Evolutionary conservation across 1,140 invertebrate genomes (phyloP), one percentile per base, ranked within the genome.

Genomic region (Drosophila orosa): DNA sequence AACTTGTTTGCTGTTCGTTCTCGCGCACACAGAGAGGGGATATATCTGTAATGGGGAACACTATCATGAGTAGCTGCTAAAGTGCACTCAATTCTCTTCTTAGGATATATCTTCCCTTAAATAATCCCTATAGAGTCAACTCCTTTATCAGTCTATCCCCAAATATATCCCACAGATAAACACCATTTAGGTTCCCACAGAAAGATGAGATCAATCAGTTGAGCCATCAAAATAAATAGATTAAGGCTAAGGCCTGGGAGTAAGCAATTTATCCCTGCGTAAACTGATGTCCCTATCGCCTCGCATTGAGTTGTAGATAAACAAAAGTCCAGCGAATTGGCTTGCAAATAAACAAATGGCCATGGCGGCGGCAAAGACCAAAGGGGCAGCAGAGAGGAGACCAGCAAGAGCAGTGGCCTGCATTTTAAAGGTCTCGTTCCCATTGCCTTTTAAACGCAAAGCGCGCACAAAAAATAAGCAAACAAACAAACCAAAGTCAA

Each of bases 301-400:
- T 12, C 3, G 35, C 67, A 69, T 87, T 83, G 72, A 73, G 72
- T 73, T 65, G 78, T 67, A 71, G 76, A 85, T 63, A 71, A 72
- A 71, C 66, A 57, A 71, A 75, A 48, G 61, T 40, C 55, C 63
- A 68, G 47, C 42, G 68, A 79, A 79, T 84, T 83, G 82, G 66
- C 82, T 74, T 65, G 47, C 65, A 86, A 86, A 86, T 78, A 85
- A 78, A 85, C 61, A 78, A 86, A 73, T 71, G 65, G 39, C 72
- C 44, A 33, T 52, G 67, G 31, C 29, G 67, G 31, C 29, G 47
- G 57, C 55, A 25, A 58, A 48, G 66, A 42, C 27, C 48, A 52
- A 33, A 52, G 50, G 27, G 48, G 42, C 25, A 10, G 10, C 7
- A 5, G 29, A 15, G 50, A 8, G 19, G 19, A 54, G 50, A 57